phyloP scores from a whole-genome alignment of 1,140 invertebrate species.

The Saccostrea cuccullata region DNA sequence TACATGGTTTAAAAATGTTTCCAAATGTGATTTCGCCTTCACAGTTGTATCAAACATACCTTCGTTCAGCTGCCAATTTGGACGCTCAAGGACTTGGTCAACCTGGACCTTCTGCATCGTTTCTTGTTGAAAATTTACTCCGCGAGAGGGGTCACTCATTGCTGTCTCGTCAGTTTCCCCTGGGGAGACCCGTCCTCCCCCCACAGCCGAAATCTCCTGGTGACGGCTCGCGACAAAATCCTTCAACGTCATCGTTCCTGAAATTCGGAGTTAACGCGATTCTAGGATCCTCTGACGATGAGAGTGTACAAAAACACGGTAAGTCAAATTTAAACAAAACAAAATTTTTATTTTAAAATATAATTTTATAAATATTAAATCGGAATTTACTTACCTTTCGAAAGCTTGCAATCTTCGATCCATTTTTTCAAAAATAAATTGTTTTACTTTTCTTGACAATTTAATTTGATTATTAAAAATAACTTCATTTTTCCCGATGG shows the following conservation, averaged over 20 bases:
- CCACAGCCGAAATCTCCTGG: constrained; percentile 1
- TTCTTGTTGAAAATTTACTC: constrained; percentile 81
- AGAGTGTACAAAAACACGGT: constrained; percentile 3
- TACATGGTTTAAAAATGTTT: constrained; percentile 60
- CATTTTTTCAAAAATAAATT: too few species aligned
- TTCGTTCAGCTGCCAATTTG: constrained; percentile 61
- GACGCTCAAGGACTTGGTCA: constrained; percentile 53
- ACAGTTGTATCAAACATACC: constrained; percentile 63
- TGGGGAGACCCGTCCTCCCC: constrained; percentile 37
- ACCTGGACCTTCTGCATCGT: constrained; percentile 71
- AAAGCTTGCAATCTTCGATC: too few species aligned
- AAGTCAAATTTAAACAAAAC: background rate
- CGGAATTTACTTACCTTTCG: too few species aligned
- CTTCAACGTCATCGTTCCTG: constrained; percentile 82
- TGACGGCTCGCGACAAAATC: constrained; percentile 15
- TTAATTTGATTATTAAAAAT: too few species aligned
- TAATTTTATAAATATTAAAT: too few species aligned
- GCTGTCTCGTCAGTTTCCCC: constrained; percentile 51
- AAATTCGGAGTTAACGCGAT: constrained; percentile 96
- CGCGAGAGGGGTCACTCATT: constrained; percentile 74
- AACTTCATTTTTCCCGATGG: too few species aligned
- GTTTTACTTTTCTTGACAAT: too few species aligned
- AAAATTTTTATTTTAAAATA: too few species aligned
- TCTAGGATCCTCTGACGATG: constrained; percentile 76
- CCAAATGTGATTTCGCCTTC: constrained; percentile 67